A percentile compares a stretch with the other conserved stretches of the same genome.
Conservation (phyloP, 2,113 vertebrate genomes). For the Penelope pileata region DNA sequence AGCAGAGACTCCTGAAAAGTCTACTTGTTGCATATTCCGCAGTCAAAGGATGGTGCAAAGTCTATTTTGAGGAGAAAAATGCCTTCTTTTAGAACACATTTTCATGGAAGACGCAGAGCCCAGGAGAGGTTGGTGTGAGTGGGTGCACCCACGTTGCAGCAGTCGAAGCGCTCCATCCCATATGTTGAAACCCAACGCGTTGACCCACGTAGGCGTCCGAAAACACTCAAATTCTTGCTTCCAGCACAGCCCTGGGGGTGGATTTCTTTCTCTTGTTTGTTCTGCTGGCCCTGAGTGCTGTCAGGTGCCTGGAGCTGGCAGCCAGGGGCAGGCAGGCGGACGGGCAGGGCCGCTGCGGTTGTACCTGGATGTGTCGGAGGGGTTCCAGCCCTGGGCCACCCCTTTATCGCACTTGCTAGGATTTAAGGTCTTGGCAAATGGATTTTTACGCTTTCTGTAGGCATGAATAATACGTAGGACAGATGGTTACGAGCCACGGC, state of each 20-base stretch:
- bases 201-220: neutral
- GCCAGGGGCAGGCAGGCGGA: too few species aligned
- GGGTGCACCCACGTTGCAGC: neutral
- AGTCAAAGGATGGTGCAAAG: neutral
- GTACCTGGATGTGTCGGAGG: neutral
- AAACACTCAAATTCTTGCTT: neutral
- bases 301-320: neutral
- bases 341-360: neutral
- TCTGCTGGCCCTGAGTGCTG: rapidly evolving
- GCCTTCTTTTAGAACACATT: neutral
- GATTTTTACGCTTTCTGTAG: constrained; percentile 20
- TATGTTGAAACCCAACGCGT: neutral
- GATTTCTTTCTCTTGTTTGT: too few species aligned
- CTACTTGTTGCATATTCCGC: constrained; percentile 44
- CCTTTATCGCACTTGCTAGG: neutral
- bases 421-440: constrained; percentile 1
- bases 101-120: neutral
- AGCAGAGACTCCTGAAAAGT: constrained; percentile 34
- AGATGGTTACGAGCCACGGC: neutral
- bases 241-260: neutral
- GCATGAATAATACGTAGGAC: neutral
- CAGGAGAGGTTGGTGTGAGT: neutral
- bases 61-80: neutral
- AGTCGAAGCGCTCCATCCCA: neutral
- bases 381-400: neutral